Evolutionary conservation across 2,888 invertebrate species (phyloP), one percentile per base, ranked within the genome.

Genomic region (Drosophila incognita): DNA sequence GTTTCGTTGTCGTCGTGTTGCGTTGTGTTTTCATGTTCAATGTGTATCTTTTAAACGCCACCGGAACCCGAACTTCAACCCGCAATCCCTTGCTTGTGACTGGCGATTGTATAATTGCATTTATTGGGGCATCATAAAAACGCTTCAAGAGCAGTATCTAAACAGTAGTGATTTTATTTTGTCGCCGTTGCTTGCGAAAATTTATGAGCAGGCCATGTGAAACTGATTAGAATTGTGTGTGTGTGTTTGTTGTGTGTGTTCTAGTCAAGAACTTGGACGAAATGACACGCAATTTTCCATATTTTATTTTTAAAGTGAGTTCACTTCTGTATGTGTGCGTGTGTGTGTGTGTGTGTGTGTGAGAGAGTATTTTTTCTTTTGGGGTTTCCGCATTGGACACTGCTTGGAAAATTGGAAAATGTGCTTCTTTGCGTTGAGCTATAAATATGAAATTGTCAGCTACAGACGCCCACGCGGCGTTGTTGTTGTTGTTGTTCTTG

Each of bases 151-250:
- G 82, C 85, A 79, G 87, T 85, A 89, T 85, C 85, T 89, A 89
- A 85, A 90, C 89, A 89, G 88, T 90, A 90, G 89, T 89, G 90
- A 89, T 89, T 89, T 88, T 72, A 80, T 81, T 83, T 85, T 68
- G 82, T 76, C 82, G 81, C 66, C 73, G 61, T 49, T 69, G 65
- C 68, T 76, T 76, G 79, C 79, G 70, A 89, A 89, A 89, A 85
- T 85, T 89, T 85, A 85, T 85, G 85, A 73, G 82, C 79, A 73
- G 81, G 69, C 77, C 84, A 89, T 89, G 84, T 87, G 87, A 81
- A 87, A 85, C 89, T 85, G 84, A 85, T 85, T 89, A 85, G 76
- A 81, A 74, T 48, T 53, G 21, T 33, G 27, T 53, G 21, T 7
- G 11, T 31, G 4, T 31, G 31, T 31, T 13, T 31, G 31, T 31